These are phyloP conservation scores for Palythoa caribaeorum DNA, from an alignment of 92 coral and sea anemone species.

Conservation along the genomic window DNA sequence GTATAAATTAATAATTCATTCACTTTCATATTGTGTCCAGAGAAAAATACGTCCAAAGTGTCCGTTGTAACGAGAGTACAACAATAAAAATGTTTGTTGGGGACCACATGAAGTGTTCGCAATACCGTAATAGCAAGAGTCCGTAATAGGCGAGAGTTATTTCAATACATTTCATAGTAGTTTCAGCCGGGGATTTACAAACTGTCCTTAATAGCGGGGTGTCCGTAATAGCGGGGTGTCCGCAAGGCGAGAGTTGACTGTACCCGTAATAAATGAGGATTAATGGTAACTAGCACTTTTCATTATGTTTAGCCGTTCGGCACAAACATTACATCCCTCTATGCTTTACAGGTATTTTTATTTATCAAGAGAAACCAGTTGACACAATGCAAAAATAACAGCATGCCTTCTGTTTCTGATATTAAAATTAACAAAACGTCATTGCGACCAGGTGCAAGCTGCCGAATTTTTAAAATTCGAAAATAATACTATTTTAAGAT, in stretches of 20 bases:
- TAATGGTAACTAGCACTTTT: no score
- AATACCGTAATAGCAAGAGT: constrained; percentile 54
- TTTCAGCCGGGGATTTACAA: background rate
- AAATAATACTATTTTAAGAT: no score
- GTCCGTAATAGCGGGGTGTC: background rate
- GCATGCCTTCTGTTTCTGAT: background rate
- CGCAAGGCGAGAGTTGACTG: no score
- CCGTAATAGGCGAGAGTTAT: background rate
- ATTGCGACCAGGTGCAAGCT: no score
- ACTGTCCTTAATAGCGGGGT: background rate
- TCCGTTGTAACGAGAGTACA: constrained; percentile 52
- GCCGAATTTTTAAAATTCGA: no score
- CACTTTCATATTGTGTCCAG: no score
- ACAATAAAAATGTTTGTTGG: constrained; percentile 51
- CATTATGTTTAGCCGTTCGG: no score
- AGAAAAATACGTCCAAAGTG: background rate
- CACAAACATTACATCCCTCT: background rate
- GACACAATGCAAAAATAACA: background rate
- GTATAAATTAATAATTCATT: no score
- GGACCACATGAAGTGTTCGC: constrained; percentile 46
- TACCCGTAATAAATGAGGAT: no score
- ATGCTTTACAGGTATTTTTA: background rate
- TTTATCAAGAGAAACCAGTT: background rate
- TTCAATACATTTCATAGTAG: no score
- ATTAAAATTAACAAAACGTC: background rate